Conservation (phyloP, 2,888 invertebrate genomes). For the Melangyna quadrimaculata region DNA sequence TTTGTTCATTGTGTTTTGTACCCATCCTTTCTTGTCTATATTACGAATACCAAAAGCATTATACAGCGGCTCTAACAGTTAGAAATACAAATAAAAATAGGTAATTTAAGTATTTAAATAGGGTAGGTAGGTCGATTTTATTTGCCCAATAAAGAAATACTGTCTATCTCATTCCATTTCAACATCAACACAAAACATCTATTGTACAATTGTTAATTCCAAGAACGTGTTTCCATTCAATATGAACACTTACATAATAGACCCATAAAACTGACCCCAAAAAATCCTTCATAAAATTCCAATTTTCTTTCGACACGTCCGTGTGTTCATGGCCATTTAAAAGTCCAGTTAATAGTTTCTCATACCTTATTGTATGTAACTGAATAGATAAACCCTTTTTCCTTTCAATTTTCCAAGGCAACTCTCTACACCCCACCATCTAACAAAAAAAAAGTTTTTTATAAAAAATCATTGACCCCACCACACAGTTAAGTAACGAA, state of each 20-base stretch:
- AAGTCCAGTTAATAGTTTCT: constrained; percentile 63
- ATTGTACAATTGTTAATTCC: constrained; percentile 48
- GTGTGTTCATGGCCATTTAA: constrained; percentile 38
- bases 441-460: not conserved
- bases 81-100: not conserved
- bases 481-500: constrained; percentile 32
- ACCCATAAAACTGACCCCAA: constrained; percentile 51
- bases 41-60: not conserved
- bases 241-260: constrained; percentile 46
- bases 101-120: not conserved
- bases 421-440: not conserved
- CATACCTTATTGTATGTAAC: not conserved
- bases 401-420: constrained; percentile 7
- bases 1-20: not conserved
- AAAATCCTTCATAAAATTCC: constrained; percentile 43
- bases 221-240: constrained; percentile 41
- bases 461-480: constrained; percentile 56
- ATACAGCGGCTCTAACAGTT: no score
- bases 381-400: constrained; percentile 31
- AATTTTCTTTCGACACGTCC: constrained; percentile 67
- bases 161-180: not conserved
- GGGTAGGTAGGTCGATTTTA: not conserved
- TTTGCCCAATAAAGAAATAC: constrained; percentile 4
- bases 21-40: not conserved
- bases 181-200: no score